Evolutionary conservation across 2,888 invertebrate genomes (phyloP).

Genomic region (Euproctis similis): DNA sequence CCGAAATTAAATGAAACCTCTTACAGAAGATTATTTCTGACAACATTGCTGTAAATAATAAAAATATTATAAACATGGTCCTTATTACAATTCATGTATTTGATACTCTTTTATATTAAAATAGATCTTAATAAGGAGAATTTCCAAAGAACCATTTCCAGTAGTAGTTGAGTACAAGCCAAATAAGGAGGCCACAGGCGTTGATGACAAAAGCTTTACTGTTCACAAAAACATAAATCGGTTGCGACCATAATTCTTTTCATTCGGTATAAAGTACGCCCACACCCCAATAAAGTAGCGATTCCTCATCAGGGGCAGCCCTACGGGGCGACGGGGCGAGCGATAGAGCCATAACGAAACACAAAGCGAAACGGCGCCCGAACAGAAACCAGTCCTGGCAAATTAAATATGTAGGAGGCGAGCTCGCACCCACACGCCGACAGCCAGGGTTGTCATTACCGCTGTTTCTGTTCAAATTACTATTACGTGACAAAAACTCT

Average conservation of each 20-base stretch:
- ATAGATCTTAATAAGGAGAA: too few relatives aligned
- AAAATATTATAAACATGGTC: too few relatives aligned
- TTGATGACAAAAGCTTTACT: conserved; percentile 5
- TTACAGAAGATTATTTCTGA: too few relatives aligned
- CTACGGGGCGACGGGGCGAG: conserved; percentile 33
- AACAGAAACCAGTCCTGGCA: conserved; percentile 71
- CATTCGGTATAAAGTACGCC: conserved; percentile 26
- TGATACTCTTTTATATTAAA: too few relatives aligned
- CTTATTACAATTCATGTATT: too few relatives aligned
- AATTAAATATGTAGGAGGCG: conserved; percentile 75
- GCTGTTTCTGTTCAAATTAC: too few relatives aligned
- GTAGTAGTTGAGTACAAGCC: too few relatives aligned
- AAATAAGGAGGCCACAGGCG: conserved; percentile 3
- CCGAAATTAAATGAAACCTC: too few relatives aligned
- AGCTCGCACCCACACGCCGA: conserved; percentile 51
- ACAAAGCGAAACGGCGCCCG: conserved; percentile 63
- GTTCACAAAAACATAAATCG: conserved; percentile 22
- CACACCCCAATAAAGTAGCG: conserved; percentile 38
- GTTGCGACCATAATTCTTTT: conserved; percentile 6
- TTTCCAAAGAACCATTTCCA: too few relatives aligned
- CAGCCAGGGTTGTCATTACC: conserved; percentile 42
- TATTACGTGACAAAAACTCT: too few relatives aligned
- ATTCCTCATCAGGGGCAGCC: conserved; percentile 41
- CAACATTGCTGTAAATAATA: too few relatives aligned
- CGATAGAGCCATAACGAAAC: conserved; percentile 72